A percentile compares a stretch with the other conserved stretches of the same genome.
Evolutionary conservation across 2,797 vertebrate species (phyloP).

Genomic region (Scolopax bukidnonensis): DNA sequence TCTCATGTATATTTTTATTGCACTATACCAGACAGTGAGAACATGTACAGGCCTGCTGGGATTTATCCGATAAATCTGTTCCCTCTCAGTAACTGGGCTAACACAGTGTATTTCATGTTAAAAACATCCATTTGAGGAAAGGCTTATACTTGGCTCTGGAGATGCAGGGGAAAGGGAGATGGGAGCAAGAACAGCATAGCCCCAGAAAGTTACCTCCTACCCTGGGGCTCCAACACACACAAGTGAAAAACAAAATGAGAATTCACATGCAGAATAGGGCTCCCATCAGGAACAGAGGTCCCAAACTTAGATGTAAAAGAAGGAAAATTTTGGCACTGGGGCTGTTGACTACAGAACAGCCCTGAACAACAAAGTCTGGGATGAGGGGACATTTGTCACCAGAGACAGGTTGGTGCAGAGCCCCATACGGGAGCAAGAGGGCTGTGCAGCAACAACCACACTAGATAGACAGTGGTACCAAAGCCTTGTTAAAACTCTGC

Average conservation of each 20-base stretch:
- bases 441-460: background rate
- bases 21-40: constrained; percentile 35
- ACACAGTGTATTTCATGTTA: background rate
- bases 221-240: background rate
- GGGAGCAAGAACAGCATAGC: background rate
- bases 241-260: background rate
- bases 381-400: background rate
- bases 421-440: background rate
- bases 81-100: background rate
- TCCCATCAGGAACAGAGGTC: background rate
- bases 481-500: background rate
- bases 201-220: background rate
- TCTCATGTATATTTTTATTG: constrained; percentile 59
- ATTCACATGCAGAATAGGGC: background rate
- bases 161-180: background rate
- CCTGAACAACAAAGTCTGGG: accelerated
- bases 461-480: accelerated
- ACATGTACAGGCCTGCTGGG: constrained; percentile 26
- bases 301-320: background rate
- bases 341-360: background rate
- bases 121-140: background rate
- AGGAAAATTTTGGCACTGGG: background rate
- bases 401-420: background rate
- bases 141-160: background rate
- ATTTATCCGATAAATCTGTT: constrained; percentile 51